Conservation (phyloP, 2,797 vertebrate species). For the Anableps anableps region DNA sequence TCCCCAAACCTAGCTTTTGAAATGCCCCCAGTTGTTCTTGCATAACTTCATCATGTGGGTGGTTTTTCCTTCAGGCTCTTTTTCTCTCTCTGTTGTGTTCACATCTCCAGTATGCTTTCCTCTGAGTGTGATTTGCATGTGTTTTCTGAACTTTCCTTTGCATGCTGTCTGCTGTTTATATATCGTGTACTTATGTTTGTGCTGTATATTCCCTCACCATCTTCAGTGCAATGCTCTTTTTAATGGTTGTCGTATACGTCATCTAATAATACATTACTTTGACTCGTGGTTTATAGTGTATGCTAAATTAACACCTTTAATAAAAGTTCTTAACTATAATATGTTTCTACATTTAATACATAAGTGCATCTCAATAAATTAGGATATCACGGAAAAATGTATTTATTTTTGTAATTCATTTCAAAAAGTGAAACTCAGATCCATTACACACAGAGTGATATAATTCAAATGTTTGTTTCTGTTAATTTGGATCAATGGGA, state of each 20-base stretch:
- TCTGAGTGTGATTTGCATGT: conserved; percentile 73
- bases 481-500: not conserved
- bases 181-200: conserved; percentile 53
- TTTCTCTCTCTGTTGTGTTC: conserved; percentile 35
- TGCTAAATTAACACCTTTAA: conserved; percentile 32
- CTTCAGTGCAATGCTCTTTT: conserved; percentile 60
- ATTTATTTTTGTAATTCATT: not conserved
- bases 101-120: conserved; percentile 54
- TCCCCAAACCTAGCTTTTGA: conserved; percentile 57
- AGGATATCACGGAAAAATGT: not conserved
- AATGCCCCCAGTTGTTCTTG: conserved; percentile 67
- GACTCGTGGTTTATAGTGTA: conserved; percentile 53
- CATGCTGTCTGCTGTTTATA: conserved; percentile 63
- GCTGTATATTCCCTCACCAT: conserved; percentile 46
- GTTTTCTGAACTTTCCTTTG: conserved; percentile 65
- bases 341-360: conserved; percentile 2
- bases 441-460: not conserved
- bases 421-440: conserved; percentile 1
- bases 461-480: not conserved
- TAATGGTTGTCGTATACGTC: conserved; percentile 54
- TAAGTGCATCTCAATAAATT: not conserved
- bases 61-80: conserved; percentile 57
- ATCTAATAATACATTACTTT: conserved; percentile 63
- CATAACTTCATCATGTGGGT: conserved; percentile 65
- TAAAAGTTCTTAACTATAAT: conserved; percentile 3